Conservation (phyloP, 2,888 invertebrate genomes). For the Drosophila maculinotata region DNA sequence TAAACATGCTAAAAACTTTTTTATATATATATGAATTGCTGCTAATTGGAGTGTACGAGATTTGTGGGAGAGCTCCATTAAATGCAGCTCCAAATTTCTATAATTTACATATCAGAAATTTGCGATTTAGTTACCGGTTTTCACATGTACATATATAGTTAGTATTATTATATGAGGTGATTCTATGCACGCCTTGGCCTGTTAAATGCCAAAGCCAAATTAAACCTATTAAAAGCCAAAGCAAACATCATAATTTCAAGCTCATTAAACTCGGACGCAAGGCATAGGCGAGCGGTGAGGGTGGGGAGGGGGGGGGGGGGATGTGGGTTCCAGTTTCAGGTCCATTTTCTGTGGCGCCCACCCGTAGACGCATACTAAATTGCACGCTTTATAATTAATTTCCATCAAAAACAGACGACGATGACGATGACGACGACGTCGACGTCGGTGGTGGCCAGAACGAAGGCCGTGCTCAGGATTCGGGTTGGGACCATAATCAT, state of each 20-base stretch:
- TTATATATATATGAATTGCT: conserved; percentile 13
- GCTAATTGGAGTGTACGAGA: conserved; percentile 14
- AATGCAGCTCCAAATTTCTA: conserved; percentile 32
- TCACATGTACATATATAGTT: background rate
- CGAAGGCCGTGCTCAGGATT: conserved; percentile 31
- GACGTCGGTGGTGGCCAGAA: conserved; percentile 33
- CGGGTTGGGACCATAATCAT: conserved; percentile 83
- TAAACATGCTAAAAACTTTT: conserved; percentile 47
- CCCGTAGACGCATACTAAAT: conserved; percentile 76
- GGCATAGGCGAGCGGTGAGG: background rate
- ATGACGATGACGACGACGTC: conserved; percentile 29
- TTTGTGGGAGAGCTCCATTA: conserved; percentile 21
- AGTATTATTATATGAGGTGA: conserved; percentile 5
- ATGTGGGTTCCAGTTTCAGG: conserved; percentile 12
- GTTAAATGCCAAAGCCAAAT: conserved; percentile 18
- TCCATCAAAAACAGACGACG: conserved; percentile 84
- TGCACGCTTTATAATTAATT: conserved; percentile 85
- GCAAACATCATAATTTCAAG: conserved; percentile 67
- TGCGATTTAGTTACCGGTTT: conserved; percentile 34
- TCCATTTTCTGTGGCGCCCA: conserved; percentile 37
- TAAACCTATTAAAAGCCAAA: conserved; percentile 39
- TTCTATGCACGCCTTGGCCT: conserved; percentile 21
- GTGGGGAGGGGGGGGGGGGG: background rate
- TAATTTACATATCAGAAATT: conserved; percentile 17
- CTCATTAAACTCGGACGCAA: conserved; percentile 63